These are phyloP conservation scores for Hydrochoerus hydrochaeris DNA, from an alignment of 2,113 vertebrate species.

Conservation along the genomic window DNA sequence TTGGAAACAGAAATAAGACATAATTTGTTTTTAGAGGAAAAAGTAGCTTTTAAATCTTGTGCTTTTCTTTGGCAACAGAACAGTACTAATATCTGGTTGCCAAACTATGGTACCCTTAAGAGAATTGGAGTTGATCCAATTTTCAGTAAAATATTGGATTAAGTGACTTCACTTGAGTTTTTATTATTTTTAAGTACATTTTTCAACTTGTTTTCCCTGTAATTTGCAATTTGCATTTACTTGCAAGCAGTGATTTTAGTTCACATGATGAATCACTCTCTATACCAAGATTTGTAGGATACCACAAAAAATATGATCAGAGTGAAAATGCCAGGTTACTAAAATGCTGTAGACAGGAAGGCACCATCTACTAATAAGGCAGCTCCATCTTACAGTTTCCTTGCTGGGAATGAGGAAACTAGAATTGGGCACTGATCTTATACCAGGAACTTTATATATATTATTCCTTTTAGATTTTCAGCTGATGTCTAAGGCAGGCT, in stretches of 20 bases:
- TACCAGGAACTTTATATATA: not conserved
- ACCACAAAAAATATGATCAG: constrained; percentile 71
- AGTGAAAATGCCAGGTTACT: constrained; percentile 75
- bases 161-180: constrained; percentile 80
- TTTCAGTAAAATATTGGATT: constrained; percentile 79
- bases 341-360: constrained; percentile 72
- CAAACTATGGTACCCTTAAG: constrained; percentile 79
- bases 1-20: constrained; percentile 68
- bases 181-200: constrained; percentile 81
- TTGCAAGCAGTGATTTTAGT: constrained; percentile 76
- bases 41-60: constrained; percentile 68
- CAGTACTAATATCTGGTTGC: constrained; percentile 80
- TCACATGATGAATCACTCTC: constrained; percentile 72
- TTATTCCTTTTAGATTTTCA: not conserved
- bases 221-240: constrained; percentile 78
- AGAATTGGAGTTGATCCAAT: constrained; percentile 73
- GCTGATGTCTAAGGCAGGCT: not conserved
- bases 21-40: constrained; percentile 53
- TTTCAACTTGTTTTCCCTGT: constrained; percentile 70
- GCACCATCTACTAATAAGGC: constrained; percentile 69
- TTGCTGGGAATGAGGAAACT: constrained; percentile 12
- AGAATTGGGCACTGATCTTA: not conserved
- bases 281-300: constrained; percentile 69
- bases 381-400: constrained; percentile 15
- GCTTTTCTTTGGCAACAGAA: constrained; percentile 74